Conservation (phyloP, 2,888 invertebrate genomes). For the Germaria angustata region DNA sequence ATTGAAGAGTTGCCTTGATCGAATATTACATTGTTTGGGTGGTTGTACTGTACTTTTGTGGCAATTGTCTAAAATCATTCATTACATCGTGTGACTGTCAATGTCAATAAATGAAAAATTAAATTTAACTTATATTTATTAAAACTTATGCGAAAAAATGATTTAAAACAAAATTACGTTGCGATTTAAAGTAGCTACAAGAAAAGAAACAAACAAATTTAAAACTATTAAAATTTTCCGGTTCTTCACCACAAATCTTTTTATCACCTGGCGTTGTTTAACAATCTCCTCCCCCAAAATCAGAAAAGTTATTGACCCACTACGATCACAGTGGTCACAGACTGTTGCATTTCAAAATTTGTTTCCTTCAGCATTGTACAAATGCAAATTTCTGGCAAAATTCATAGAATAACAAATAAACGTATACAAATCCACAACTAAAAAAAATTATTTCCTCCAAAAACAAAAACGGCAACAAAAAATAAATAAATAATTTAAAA, state of each 20-base stretch:
- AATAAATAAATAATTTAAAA: conserved; percentile 12
- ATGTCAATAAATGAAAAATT: too few species aligned
- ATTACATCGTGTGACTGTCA: too few species aligned
- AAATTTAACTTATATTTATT: too few species aligned
- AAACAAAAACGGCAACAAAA: background rate
- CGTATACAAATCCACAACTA: background rate
- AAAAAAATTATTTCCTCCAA: conserved; percentile 58
- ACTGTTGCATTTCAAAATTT: conserved; percentile 51
- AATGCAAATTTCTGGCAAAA: conserved; percentile 59
- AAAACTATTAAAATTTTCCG: background rate
- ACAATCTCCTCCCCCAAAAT: conserved; percentile 20
- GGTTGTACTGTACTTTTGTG: too few species aligned
- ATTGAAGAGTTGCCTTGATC: too few species aligned
- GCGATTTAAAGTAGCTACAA: background rate
- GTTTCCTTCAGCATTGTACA: conserved; percentile 22
- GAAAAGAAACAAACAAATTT: background rate
- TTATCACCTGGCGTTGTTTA: conserved; percentile 43
- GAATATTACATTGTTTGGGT: too few species aligned
- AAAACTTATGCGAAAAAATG: background rate
- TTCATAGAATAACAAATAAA: conserved; percentile 26
- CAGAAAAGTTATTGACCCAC: conserved; percentile 41
- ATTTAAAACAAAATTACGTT: background rate
- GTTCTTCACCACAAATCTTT: conserved; percentile 35
- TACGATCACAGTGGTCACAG: conserved; percentile 53
- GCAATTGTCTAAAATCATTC: too few species aligned